phyloP scores from a whole-genome alignment of 2,888 invertebrate genomes.

The Eumacrocentrus americanus region DNA sequence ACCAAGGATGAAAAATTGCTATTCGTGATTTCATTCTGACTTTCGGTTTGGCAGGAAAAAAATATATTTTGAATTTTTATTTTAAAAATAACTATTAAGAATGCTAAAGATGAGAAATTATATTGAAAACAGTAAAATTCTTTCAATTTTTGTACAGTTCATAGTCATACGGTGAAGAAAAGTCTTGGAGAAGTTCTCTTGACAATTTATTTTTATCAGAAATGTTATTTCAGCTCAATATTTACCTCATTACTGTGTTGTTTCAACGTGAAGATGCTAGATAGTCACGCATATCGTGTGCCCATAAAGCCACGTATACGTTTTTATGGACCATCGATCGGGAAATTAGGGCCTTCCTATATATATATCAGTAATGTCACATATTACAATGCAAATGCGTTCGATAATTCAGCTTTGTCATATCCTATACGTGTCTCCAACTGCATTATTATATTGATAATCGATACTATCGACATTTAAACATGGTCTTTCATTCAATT shows the following conservation, averaged over 20 bases:
- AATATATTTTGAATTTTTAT: not conserved
- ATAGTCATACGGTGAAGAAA: too few relatives aligned
- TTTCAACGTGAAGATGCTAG: not conserved
- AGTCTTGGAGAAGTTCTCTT: not conserved
- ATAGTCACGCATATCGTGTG: not conserved
- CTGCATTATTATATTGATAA: conserved; percentile 13
- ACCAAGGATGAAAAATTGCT: too few relatives aligned
- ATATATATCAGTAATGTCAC: too few relatives aligned
- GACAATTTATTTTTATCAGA: not conserved
- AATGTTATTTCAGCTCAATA: not conserved
- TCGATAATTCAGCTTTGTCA: not conserved
- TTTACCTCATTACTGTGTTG: not conserved
- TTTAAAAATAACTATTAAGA: too few relatives aligned
- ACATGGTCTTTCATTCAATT: not conserved
- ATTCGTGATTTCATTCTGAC: too few relatives aligned
- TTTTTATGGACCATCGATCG: conserved; percentile 22
- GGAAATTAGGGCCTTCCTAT: conserved; percentile 9
- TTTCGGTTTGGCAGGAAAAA: too few relatives aligned
- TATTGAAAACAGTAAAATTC: too few relatives aligned
- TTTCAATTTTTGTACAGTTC: too few relatives aligned
- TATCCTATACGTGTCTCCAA: not conserved
- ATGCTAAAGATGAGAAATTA: too few relatives aligned
- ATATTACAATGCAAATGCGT: conserved; percentile 10
- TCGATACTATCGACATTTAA: conserved; percentile 11
- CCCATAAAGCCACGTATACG: too few relatives aligned